A percentile compares a stretch with the other conserved stretches of the same genome.
These are phyloP conservation scores for Dascyllus trimaculatus DNA, from an alignment of 2,113 vertebrate species.

Conservation along the genomic window DNA sequence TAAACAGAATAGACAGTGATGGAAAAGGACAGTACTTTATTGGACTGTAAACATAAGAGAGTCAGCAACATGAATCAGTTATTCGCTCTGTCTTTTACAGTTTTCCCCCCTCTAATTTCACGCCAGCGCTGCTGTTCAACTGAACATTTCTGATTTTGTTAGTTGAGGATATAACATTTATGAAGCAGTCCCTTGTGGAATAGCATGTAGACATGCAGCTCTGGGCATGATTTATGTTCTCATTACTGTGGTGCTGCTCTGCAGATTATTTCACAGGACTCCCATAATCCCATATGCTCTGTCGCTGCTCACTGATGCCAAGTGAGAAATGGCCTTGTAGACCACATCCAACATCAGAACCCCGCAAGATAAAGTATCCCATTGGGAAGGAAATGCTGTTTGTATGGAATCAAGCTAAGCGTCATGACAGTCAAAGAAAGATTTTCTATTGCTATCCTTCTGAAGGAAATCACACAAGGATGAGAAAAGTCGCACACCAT, in stretches of 20 bases:
- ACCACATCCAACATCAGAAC: conserved; percentile 58
- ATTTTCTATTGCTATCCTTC: not conserved
- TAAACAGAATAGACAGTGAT: conserved; percentile 25
- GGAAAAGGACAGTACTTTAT: not conserved
- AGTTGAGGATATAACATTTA: conserved; percentile 48
- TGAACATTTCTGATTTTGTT: conserved; percentile 51
- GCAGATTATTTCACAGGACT: conserved; percentile 76
- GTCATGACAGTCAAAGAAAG: conserved; percentile 9
- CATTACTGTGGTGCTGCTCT: conserved; percentile 73
- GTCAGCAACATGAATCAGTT: conserved; percentile 4
- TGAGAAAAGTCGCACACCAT: not conserved
- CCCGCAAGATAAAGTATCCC: conserved; percentile 49
- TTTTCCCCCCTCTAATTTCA: conserved; percentile 6
- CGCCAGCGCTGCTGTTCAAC: conserved; percentile 10
- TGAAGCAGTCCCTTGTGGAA: conserved; percentile 53
- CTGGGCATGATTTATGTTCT: conserved; percentile 80
- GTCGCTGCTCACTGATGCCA: conserved; percentile 56
- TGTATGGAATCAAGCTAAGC: conserved; percentile 25
- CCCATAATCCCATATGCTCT: conserved; percentile 74
- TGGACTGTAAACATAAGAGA: conserved; percentile 25
- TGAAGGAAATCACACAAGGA: not conserved
- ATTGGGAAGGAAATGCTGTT: conserved; percentile 8
- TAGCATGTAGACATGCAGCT: conserved; percentile 53
- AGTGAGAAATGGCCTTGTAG: conserved; percentile 70
- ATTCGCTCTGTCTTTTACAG: not conserved